Percentiles rank a stretch among this genome's conserved stretches.
These are phyloP conservation scores for Actinernus sp. DNA, from an alignment of 92 coral and sea anemone genomes.

Conservation along the genomic window DNA sequence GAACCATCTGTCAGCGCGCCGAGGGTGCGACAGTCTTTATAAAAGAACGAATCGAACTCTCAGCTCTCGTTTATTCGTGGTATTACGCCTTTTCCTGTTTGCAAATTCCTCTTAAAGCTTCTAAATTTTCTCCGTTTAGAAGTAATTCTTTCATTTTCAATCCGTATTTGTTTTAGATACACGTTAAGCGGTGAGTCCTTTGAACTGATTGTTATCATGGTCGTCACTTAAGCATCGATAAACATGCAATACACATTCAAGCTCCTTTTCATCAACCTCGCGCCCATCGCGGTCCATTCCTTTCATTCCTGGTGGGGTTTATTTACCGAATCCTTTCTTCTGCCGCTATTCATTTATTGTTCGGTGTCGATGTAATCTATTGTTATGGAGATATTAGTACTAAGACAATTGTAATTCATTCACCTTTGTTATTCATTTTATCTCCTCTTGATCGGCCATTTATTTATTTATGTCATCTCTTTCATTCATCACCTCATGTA, in stretches of 20 bases:
- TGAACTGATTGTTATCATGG: slow-evolving; percentile 81
- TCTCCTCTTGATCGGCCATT: slow-evolving; percentile 99
- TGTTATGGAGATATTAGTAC: slow-evolving; percentile 99
- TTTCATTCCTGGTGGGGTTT: slow-evolving; percentile 81
- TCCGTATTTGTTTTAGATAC: slow-evolving; percentile 41
- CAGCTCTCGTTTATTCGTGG: neutral
- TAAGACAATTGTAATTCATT: slow-evolving; percentile 98
- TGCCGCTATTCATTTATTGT: slow-evolving; percentile 97
- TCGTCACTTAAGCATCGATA: slow-evolving; percentile 78
- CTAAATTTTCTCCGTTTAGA: slow-evolving; percentile 19
- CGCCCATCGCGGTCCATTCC: slow-evolving; percentile 88
- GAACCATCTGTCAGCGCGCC: slow-evolving; percentile 14
- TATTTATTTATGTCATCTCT: slow-evolving; percentile 99
- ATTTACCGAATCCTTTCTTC: slow-evolving; percentile 79
- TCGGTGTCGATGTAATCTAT: slow-evolving; percentile 93
- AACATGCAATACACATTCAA: slow-evolving; percentile 80
- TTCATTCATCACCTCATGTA: slow-evolving; percentile 97
- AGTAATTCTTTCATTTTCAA: slow-evolving; percentile 47
- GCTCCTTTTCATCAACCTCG: slow-evolving; percentile 79
- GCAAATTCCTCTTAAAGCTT: slow-evolving; percentile 5
- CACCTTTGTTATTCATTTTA: slow-evolving; percentile 98
- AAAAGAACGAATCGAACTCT: neutral
- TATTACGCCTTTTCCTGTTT: neutral
- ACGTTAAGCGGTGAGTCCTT: slow-evolving; percentile 81
- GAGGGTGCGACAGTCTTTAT: neutral